These are phyloP conservation scores for Tangara arthus DNA, from an alignment of 2,797 vertebrate species.

Conservation along the genomic window DNA sequence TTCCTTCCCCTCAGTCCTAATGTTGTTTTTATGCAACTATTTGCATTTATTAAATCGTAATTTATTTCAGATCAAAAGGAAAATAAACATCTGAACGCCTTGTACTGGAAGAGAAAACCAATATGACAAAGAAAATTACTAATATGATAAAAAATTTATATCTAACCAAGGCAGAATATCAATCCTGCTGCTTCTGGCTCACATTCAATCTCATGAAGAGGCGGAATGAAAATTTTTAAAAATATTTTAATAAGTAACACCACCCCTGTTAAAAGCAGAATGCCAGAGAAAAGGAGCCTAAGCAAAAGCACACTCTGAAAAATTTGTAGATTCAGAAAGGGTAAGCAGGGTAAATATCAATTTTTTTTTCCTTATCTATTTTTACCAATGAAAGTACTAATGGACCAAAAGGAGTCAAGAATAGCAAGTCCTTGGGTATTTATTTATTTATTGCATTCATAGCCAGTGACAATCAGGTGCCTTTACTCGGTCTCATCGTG, in stretches of 20 bases:
- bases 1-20: not conserved
- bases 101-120: slow-evolving; percentile 22
- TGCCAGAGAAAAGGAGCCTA: not conserved
- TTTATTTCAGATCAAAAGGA: slow-evolving; percentile 10
- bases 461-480: not conserved
- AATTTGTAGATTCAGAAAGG: not conserved
- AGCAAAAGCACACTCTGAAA: not conserved
- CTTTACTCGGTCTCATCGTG: not conserved
- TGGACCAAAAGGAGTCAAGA: not conserved
- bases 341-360: rapidly evolving
- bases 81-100: slow-evolving; percentile 32
- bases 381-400: not conserved
- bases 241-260: not conserved
- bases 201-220: not conserved
- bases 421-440: not conserved
- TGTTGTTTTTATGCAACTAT: not conserved
- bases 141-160: slow-evolving; percentile 37
- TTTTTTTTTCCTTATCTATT: not conserved
- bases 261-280: not conserved
- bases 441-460: not conserved
- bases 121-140: slow-evolving; percentile 30
- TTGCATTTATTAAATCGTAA: slow-evolving; percentile 15
- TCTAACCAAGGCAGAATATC: slow-evolving; percentile 19
- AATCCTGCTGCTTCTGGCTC: slow-evolving; percentile 28
- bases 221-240: not conserved